These are phyloP conservation scores for Bemisia tabaci DNA, from an alignment of 1,140 invertebrate species.

Conservation along the genomic window DNA sequence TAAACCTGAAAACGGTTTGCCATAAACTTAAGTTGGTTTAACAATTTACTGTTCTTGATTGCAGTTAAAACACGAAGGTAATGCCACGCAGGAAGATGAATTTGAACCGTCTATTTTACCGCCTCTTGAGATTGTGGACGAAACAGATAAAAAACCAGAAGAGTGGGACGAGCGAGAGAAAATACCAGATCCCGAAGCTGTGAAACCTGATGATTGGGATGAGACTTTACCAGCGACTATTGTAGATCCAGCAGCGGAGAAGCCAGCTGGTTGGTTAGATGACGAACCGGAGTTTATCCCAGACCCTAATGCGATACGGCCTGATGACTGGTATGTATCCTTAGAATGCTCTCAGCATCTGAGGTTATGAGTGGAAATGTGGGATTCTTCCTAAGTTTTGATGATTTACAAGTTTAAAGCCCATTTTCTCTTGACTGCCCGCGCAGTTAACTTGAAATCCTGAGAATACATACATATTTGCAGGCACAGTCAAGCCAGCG, in stretches of 20 bases:
- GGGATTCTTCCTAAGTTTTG: too few relatives aligned
- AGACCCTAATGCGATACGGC: slow-evolving; percentile 76
- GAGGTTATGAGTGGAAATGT: too few relatives aligned
- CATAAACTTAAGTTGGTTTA: too few relatives aligned
- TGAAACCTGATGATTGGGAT: slow-evolving; percentile 90
- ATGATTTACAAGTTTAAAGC: too few relatives aligned
- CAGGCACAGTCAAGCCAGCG: too few relatives aligned
- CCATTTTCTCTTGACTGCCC: too few relatives aligned
- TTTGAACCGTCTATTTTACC: slow-evolving; percentile 90
- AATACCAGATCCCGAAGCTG: slow-evolving; percentile 74
- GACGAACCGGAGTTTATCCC: slow-evolving; percentile 79
- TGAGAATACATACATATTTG: too few relatives aligned
- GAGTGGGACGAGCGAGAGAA: slow-evolving; percentile 98
- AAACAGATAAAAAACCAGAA: slow-evolving; percentile 72
- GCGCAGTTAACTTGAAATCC: too few relatives aligned
- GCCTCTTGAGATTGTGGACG: slow-evolving; percentile 89
- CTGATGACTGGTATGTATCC: slow-evolving; percentile 65
- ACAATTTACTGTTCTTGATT: too few relatives aligned
- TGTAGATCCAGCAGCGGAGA: slow-evolving; percentile 70
- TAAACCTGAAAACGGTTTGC: too few relatives aligned
- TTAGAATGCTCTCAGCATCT: too few relatives aligned
- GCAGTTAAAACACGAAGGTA: slow-evolving; percentile 65
- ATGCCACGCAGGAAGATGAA: slow-evolving; percentile 78
- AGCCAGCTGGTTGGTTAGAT: slow-evolving; percentile 89
- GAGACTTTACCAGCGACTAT: slow-evolving; percentile 84